Conservation (phyloP, 2,888 invertebrate genomes). For the Gibbula magus region DNA sequence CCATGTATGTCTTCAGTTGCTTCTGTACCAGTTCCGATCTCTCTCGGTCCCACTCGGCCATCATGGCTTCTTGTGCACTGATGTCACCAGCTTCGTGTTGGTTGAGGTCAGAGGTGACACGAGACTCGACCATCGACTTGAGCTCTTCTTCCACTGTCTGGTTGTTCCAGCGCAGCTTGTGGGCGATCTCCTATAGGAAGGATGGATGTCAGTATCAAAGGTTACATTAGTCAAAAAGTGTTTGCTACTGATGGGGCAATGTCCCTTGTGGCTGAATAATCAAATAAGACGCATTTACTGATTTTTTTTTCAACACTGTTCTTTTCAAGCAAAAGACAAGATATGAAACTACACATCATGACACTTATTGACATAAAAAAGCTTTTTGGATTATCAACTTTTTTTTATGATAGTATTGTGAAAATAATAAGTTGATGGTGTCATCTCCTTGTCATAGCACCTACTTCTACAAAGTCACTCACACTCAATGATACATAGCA, state of each 20-base stretch:
- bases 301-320: too few species aligned
- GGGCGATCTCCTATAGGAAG: constrained; percentile 3
- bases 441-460: too few species aligned
- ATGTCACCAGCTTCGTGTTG: constrained; percentile 50
- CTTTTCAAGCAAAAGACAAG: background rate
- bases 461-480: background rate
- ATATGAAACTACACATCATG: too few species aligned
- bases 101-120: constrained; percentile 41
- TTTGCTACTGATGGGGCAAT: too few species aligned
- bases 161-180: constrained; percentile 26
- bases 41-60: constrained; percentile 47
- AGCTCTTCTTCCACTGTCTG: constrained; percentile 33
- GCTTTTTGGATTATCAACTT: too few species aligned
- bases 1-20: constrained; percentile 46
- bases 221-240: too few species aligned
- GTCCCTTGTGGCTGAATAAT: too few species aligned
- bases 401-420: too few species aligned
- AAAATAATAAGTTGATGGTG: too few species aligned
- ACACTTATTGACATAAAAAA: too few species aligned
- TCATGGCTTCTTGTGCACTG: constrained; percentile 29
- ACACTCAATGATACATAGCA: background rate
- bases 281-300: background rate
- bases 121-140: constrained; percentile 38
- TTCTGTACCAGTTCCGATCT: constrained; percentile 40
- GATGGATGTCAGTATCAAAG: too few species aligned